Conservation (phyloP, 2,797 vertebrate species). For the Alca torda region DNA sequence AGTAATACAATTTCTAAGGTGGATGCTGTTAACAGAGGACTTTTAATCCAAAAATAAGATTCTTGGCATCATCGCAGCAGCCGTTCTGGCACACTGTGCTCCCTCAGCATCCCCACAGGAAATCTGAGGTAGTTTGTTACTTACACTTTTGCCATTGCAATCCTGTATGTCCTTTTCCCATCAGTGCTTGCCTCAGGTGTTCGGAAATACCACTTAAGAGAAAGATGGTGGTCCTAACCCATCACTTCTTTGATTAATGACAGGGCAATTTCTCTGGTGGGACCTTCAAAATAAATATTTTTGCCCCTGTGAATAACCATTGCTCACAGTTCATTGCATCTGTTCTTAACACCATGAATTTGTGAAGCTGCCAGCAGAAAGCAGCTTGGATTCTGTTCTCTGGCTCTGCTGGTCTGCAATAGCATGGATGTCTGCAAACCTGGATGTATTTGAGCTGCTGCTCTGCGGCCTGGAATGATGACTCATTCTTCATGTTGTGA, state of each 20-base stretch:
- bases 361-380: neutral
- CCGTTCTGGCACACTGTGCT: neutral
- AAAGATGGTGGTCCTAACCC: neutral
- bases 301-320: rapidly evolving
- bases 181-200: neutral
- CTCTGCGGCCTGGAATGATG: neutral
- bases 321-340: neutral
- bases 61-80: neutral
- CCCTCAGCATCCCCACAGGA: neutral
- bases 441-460: neutral
- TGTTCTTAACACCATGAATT: neutral
- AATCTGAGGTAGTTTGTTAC: neutral
- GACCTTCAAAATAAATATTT: neutral
- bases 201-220: neutral
- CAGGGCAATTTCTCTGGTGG: neutral
- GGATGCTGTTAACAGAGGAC: neutral
- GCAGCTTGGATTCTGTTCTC: neutral
- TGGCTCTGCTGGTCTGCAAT: neutral
- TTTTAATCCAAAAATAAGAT: neutral
- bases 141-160: neutral
- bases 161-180: neutral
- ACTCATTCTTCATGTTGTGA: neutral
- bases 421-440: neutral
- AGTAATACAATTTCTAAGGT: neutral
- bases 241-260: neutral